Evolutionary conservation across 2,797 vertebrate genomes (phyloP).

Genomic region (Aotus griseimembra): DNA sequence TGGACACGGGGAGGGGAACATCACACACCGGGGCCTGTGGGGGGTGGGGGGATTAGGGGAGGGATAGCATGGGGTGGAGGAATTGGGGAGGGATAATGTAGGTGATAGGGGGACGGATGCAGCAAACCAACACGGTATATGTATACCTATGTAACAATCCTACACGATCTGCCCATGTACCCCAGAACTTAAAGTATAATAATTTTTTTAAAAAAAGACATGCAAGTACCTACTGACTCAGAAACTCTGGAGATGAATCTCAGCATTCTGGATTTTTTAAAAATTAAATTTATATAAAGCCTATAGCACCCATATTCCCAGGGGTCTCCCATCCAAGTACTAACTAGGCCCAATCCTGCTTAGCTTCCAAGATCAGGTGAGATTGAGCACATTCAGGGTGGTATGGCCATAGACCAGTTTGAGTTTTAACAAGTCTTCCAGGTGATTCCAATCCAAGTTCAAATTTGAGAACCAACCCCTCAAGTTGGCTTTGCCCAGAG

Average conservation of each 20-base stretch:
- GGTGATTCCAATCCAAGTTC: conserved; percentile 13
- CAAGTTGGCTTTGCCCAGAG: background rate
- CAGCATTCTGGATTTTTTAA: background rate
- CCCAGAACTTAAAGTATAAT: too few species aligned
- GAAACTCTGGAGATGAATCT: background rate
- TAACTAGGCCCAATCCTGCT: background rate
- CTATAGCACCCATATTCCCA: background rate
- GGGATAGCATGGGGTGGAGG: too few species aligned
- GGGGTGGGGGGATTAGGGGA: too few species aligned
- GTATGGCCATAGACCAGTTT: background rate
- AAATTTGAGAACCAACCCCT: background rate
- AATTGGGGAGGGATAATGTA: too few species aligned
- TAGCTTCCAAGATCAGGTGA: background rate
- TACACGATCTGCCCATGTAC: too few species aligned
- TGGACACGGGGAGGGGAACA: too few species aligned
- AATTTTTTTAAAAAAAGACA: background rate
- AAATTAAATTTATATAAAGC: background rate
- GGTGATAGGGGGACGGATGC: too few species aligned
- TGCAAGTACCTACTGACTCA: background rate
- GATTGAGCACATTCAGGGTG: background rate
- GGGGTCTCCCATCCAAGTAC: background rate
- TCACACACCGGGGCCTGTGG: too few species aligned
- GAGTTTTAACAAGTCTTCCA: background rate
- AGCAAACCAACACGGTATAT: too few species aligned
- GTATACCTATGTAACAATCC: too few species aligned